Conservation (phyloP, 1,140 invertebrate genomes). For the Cotesia typhae region DNA sequence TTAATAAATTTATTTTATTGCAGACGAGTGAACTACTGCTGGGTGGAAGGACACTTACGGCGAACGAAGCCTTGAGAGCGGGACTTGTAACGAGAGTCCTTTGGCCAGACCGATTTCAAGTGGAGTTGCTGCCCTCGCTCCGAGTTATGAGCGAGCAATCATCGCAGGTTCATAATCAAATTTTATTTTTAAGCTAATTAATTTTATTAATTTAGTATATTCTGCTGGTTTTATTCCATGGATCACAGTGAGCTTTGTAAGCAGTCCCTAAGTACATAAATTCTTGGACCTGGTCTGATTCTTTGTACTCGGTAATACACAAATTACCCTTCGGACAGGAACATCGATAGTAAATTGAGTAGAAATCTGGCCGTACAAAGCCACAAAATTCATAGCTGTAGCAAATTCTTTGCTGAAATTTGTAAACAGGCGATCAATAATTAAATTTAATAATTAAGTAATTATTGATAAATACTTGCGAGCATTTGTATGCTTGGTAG, state of each 20-base stretch:
- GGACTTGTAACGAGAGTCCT: constrained; percentile 78
- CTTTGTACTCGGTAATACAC: constrained; percentile 67
- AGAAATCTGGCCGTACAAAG: constrained; percentile 61
- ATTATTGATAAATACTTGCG: constrained; percentile 48
- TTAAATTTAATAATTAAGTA: constrained; percentile 16
- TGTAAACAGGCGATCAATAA: not conserved
- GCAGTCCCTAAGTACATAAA: constrained; percentile 68
- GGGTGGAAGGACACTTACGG: constrained; percentile 74
- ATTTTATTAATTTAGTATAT: constrained; percentile 3
- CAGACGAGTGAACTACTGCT: constrained; percentile 76
- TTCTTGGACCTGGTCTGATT: constrained; percentile 64
- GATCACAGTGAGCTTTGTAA: constrained; percentile 68
- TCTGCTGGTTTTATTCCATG: constrained; percentile 43
- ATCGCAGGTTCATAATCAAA: constrained; percentile 66
- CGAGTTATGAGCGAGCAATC: constrained; percentile 73
- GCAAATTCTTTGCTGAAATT: constrained; percentile 63
- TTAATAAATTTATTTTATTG: constrained; percentile 46
- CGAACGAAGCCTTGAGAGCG: constrained; percentile 73
- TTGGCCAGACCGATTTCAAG: constrained; percentile 75
- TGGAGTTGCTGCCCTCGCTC: constrained; percentile 72
- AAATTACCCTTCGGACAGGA: constrained; percentile 70
- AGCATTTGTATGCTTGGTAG: constrained; percentile 54
- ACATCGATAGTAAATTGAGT: constrained; percentile 72
- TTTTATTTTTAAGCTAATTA: constrained; percentile 20
- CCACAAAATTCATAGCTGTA: constrained; percentile 65